Evolutionary conservation across 2,113 vertebrate species (phyloP), one percentile per base, ranked within the genome.

Genomic region (Alosa alosa): DNA sequence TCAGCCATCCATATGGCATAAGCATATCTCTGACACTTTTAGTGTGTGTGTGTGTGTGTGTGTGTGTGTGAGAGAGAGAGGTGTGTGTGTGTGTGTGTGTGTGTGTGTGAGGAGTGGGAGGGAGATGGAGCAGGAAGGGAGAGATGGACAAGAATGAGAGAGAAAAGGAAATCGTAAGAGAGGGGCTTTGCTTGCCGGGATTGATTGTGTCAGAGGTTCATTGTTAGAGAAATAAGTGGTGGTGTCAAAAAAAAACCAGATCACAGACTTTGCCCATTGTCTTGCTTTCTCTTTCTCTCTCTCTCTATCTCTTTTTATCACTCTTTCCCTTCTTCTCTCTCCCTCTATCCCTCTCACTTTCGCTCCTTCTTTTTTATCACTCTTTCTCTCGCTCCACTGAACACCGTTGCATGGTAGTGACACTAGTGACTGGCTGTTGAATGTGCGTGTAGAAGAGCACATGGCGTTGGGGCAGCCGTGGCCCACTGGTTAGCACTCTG

Each of bases 161-260:
- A 64, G 7, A 64, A 9, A 25, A 25, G 4, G 60, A 7, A 0
- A 57, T 1, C 4, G 22, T 2, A 20, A 64, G 20, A 25, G 60
- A n/a, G 60, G n/a, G 60, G 60, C n/a, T 64, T 64, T n/a, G 22
- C 60, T 64, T 22, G 7, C 1, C 22, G 8, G n/a, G 60, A 83
- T 86, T 83, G 85, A 86, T 78, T 50, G 45, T 82, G 87, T 88
- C 75, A 81, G 44, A 41, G n/a, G 17, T 72, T 49, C 8, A 55
- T 13, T 31, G 31, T n/a, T 18, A 9, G 31, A 15, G 82, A 50
- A 81, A 82, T 44, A 52, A 82, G 39, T 25, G 64, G 36, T 46
- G 22, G 86, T 36, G 57, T 46, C 84, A 47, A 49, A 85, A 85
- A 86, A 86, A 17, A n/a, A 17, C 55, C 55, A 8, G 22, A 17